Evolutionary conservation across 2,888 invertebrate species (phyloP).

Genomic region (Galeruca laticollis): DNA sequence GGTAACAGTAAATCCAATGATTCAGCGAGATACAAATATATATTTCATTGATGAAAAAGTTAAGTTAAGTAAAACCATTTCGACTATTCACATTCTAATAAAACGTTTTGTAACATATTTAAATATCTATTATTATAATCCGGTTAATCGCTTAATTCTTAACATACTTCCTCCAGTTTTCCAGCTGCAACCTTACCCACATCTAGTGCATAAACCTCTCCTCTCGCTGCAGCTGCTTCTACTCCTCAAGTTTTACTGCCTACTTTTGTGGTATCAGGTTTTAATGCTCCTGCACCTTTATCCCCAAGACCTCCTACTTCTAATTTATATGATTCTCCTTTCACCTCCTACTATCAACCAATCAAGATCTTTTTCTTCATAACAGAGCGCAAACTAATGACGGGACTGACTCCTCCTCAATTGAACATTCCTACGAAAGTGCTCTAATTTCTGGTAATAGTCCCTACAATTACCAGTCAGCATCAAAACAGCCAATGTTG

Average conservation of each 20-base stretch:
- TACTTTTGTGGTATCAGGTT: background rate
- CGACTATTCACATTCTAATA: no score
- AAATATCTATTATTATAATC: no score
- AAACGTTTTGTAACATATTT: no score
- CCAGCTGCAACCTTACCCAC: slow-evolving; percentile 12
- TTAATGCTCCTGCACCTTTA: slow-evolving; percentile 23
- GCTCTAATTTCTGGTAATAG: slow-evolving; percentile 23
- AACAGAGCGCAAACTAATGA: slow-evolving; percentile 32
- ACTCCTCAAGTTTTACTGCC: slow-evolving; percentile 20
- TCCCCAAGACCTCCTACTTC: slow-evolving; percentile 44
- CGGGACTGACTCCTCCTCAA: slow-evolving; percentile 29
- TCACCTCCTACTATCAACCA: slow-evolving; percentile 60
- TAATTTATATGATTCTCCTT: slow-evolving; percentile 58
- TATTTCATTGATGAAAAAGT: no score
- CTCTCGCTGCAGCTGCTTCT: slow-evolving; percentile 27
- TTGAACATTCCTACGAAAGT: slow-evolving; percentile 27
- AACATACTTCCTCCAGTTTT: slow-evolving; percentile 26
- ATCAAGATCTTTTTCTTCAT: slow-evolving; percentile 46
- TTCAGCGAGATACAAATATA: no score
- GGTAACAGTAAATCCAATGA: no score
- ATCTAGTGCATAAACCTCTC: background rate
- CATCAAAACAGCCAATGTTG: slow-evolving; percentile 51
- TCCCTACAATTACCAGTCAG: slow-evolving; percentile 33
- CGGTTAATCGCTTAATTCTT: no score
- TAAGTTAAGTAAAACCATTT: no score